Percentiles rank a stretch among this genome's conserved stretches.
Conservation (phyloP, 2,888 invertebrate genomes). For the Caradrina clavipalpis region DNA sequence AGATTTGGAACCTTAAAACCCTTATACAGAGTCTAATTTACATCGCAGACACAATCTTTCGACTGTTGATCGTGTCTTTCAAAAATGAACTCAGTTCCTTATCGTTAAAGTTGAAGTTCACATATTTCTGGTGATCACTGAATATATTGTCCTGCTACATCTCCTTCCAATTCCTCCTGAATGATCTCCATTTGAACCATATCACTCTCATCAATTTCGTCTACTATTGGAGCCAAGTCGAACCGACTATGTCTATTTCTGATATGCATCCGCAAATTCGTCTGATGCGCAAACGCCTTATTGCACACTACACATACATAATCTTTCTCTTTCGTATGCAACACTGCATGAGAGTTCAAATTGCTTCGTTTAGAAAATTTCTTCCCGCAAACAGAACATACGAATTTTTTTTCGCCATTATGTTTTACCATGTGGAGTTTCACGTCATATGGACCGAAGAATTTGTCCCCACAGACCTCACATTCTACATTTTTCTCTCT, state of each 20-base stretch:
- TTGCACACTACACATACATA: constrained; percentile 89
- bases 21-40: constrained; percentile 9
- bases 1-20: neutral
- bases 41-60: neutral
- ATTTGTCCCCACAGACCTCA: constrained; percentile 85
- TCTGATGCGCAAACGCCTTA: constrained; percentile 87
- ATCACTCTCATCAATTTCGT: constrained; percentile 72
- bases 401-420: constrained; percentile 89
- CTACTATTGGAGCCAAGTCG: constrained; percentile 52
- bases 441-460: constrained; percentile 85
- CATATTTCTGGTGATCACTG: constrained; percentile 50
- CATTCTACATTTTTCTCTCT: constrained; percentile 87
- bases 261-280: constrained; percentile 81
- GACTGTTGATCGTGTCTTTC: neutral
- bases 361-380: constrained; percentile 92
- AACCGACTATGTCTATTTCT: constrained; percentile 74
- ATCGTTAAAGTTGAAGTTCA: neutral
- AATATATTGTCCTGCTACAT: constrained; percentile 68
- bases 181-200: constrained; percentile 79
- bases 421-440: constrained; percentile 90
- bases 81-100: neutral
- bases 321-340: constrained; percentile 90
- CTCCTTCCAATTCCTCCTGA: constrained; percentile 73
- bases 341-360: constrained; percentile 90
- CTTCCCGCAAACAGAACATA: constrained; percentile 91